Evolutionary conservation across 2,888 invertebrate species (phyloP), one percentile per base, ranked within the genome.

Genomic region (Pomacea canaliculata): DNA sequence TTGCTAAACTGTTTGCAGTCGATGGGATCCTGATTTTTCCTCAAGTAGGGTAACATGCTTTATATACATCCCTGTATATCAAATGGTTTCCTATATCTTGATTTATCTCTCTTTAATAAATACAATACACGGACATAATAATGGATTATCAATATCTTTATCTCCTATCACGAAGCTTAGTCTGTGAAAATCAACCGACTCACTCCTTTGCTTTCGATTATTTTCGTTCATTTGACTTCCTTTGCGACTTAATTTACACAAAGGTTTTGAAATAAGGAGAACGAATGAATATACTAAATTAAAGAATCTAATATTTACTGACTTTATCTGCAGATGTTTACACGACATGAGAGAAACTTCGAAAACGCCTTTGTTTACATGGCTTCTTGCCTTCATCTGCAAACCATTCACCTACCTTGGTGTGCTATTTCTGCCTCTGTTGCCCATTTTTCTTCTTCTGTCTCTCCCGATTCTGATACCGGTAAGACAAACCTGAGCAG

Each of bases 351-450:
- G 80, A 27, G 85, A 85, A 71, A 72, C 78, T 63, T 79, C 80
- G n/a, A 80, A 70, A 51, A 27, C 62, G 49, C 12, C 70, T 18
- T 65, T 71, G 51, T 63, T 51, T 16, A 63, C 62, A 8, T 86
- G 86, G 85, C 70, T 83, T 2, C 79, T 85, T 8, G 76, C 78
- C 16, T 77, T 86, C 56, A 66, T 86, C 19, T 78, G 89, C 7
- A 80, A 83, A 79, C 90, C 90, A 0, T 89, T 88, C 76, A 81
- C 84, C 7, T 19, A 67, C 13, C 71, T 73, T 48, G 79, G 79
- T 66, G 73, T 72, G 76, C 77, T 79, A 27, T 89, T 87, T 10
- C 78, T 88, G 23, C 46, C 85, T 9, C 65, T 89, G 10, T 84
- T 82, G 10, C 72, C 83, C 0, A 49, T 88, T 19, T 85, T 84